Evolutionary conservation across 2,113 vertebrate genomes (phyloP).

Genomic region (Anhinga anhinga): DNA sequence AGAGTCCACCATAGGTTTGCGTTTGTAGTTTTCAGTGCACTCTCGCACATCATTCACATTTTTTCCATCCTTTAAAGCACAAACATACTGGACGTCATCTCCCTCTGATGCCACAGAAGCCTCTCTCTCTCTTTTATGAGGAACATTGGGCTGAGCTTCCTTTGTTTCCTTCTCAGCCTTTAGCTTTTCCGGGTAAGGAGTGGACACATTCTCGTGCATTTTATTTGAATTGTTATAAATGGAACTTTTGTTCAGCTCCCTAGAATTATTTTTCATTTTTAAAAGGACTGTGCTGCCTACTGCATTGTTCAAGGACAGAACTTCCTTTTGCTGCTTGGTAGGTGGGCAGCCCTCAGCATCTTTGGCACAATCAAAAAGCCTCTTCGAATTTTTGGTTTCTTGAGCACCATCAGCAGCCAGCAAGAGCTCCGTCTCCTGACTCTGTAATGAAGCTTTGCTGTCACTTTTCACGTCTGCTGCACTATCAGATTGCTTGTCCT

Average conservation of each 20-base stretch:
- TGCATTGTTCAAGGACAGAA: conserved; percentile 62
- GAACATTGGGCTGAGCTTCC: conserved; percentile 13
- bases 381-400: conserved; percentile 72
- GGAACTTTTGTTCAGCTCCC: conserved; percentile 50
- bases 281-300: conserved; percentile 34
- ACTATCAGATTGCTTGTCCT: conserved; percentile 78
- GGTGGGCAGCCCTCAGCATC: conserved; percentile 64
- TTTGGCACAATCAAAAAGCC: conserved; percentile 76
- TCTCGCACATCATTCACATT: background rate
- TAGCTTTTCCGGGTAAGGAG: conserved; percentile 22
- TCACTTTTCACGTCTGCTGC: conserved; percentile 56
- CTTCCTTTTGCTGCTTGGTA: conserved; percentile 73
- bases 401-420: conserved; percentile 21
- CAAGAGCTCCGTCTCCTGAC: conserved; percentile 49
- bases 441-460: conserved; percentile 40
- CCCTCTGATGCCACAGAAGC: background rate
- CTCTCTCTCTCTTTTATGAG: background rate
- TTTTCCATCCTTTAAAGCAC: conserved; percentile 30
- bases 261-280: conserved; percentile 61
- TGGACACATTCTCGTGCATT: background rate
- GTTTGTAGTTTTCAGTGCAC: background rate
- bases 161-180: conserved; percentile 27
- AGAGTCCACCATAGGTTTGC: background rate
- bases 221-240: background rate
- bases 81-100: background rate